Evolutionary conservation across 30 jellyfish, hydroid and myxozoan genomes (phyloP).

Genomic region (Aurelia sp.): DNA sequence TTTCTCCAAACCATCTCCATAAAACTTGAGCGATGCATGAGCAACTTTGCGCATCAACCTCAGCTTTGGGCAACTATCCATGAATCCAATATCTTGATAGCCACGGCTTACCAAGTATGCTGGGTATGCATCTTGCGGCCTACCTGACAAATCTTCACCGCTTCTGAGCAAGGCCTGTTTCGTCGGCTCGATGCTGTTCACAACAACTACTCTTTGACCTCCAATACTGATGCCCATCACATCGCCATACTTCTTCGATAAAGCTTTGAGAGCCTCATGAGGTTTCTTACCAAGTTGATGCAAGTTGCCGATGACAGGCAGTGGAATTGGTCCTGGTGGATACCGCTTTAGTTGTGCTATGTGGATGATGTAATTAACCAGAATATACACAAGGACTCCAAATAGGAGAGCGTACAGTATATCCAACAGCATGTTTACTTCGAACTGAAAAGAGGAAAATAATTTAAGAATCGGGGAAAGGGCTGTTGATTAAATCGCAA

Average conservation of each 20-base stretch:
- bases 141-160: constrained; percentile 81
- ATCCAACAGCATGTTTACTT: constrained; percentile 61
- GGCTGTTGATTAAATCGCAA: too few relatives aligned
- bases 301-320: constrained; percentile 91
- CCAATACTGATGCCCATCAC: constrained; percentile 66
- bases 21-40: constrained; percentile 72
- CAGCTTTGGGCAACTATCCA: constrained; percentile 69
- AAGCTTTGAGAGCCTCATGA: constrained; percentile 47
- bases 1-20: constrained; percentile 69
- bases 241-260: constrained; percentile 63
- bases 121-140: constrained; percentile 70
- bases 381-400: constrained; percentile 43
- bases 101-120: constrained; percentile 47
- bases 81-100: constrained; percentile 64
- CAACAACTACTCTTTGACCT: constrained; percentile 53
- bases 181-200: constrained; percentile 60
- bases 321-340: constrained; percentile 97
- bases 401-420: constrained; percentile 15
- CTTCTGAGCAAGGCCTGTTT: constrained; percentile 49
- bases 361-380: constrained; percentile 53
- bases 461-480: too few relatives aligned
- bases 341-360: constrained; percentile 37
- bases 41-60: constrained; percentile 67
- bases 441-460: too few relatives aligned
- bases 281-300: constrained; percentile 70